Evolutionary conservation across 2,888 invertebrate species (phyloP).

Genomic region (Patella ulyssiponensis): DNA sequence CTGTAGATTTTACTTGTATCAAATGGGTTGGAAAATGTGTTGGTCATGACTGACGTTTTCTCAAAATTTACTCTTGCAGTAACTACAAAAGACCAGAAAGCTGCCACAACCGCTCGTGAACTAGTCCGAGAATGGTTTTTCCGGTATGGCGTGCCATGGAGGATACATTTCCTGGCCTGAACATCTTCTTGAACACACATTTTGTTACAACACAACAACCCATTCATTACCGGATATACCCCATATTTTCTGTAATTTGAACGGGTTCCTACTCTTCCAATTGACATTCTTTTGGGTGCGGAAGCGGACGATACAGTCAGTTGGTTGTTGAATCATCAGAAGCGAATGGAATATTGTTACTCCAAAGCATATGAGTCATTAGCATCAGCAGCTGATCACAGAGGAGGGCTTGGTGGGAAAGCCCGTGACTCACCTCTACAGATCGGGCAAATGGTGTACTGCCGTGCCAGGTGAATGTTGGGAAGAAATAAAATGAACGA

Average conservation of each 20-base stretch:
- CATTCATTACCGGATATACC: constrained; percentile 20
- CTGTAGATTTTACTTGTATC: constrained; percentile 41
- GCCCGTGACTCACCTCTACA: no score
- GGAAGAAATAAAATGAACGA: constrained; percentile 25
- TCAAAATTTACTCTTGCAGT: constrained; percentile 34
- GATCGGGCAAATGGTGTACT: neutral
- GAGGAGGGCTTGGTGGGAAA: no score
- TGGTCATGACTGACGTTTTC: constrained; percentile 47
- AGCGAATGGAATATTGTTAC: no score
- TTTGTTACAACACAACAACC: constrained; percentile 6
- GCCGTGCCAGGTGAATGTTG: constrained; percentile 1
- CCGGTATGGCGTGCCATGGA: neutral
- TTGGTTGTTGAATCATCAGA: neutral
- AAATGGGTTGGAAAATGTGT: constrained; percentile 34
- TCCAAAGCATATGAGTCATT: no score
- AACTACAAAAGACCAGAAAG: constrained; percentile 36
- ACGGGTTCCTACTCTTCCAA: constrained; percentile 28
- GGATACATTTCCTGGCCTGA: neutral
- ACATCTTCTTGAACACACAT: no score
- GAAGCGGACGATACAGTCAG: neutral
- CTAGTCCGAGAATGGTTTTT: neutral
- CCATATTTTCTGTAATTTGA: no score
- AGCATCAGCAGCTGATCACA: no score
- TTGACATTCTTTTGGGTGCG: constrained; percentile 24
- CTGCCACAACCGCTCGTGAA: constrained; percentile 19